Evolutionary conservation across 23 tunicate genomes (phyloP).

Genomic region (Styela clava): DNA sequence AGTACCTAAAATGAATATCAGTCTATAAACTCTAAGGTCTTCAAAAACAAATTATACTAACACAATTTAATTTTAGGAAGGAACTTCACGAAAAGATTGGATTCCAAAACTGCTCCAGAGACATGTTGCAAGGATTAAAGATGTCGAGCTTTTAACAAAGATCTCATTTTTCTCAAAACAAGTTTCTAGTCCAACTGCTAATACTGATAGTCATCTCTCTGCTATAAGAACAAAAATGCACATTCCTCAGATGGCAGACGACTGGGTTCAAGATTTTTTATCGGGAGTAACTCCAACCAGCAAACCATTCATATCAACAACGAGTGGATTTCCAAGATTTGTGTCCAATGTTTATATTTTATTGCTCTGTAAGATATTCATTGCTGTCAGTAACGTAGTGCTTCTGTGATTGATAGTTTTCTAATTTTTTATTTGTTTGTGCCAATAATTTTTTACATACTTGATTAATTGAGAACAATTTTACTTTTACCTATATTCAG

Average conservation of each 20-base stretch:
- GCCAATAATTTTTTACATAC: no score
- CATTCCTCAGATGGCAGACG: not conserved
- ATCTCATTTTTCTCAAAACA: slow-evolving; percentile 27
- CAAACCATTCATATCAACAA: not conserved
- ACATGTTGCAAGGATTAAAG: slow-evolving; percentile 62
- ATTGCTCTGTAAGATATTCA: no score
- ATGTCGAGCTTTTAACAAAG: slow-evolving; percentile 63
- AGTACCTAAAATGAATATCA: not conserved
- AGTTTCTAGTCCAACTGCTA: not conserved
- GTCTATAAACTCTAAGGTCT: no score
- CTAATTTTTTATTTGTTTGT: no score
- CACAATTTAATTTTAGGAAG: not conserved
- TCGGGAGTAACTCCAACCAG: not conserved
- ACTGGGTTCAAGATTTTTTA: not conserved
- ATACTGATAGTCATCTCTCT: not conserved
- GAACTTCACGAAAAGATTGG: slow-evolving; percentile 26
- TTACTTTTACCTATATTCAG: no score
- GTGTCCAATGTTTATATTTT: slow-evolving; percentile 4
- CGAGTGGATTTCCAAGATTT: not conserved
- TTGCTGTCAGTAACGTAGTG: no score
- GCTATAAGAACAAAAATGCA: slow-evolving; percentile 5
- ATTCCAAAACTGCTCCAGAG: slow-evolving; percentile 28
- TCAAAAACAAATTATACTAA: no score
- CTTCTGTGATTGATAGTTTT: no score
- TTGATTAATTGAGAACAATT: no score